Percentiles rank a stretch among this genome's conserved stretches.
Conservation (phyloP, 1,140 invertebrate genomes). For the Cydia fagiglandana region DNA sequence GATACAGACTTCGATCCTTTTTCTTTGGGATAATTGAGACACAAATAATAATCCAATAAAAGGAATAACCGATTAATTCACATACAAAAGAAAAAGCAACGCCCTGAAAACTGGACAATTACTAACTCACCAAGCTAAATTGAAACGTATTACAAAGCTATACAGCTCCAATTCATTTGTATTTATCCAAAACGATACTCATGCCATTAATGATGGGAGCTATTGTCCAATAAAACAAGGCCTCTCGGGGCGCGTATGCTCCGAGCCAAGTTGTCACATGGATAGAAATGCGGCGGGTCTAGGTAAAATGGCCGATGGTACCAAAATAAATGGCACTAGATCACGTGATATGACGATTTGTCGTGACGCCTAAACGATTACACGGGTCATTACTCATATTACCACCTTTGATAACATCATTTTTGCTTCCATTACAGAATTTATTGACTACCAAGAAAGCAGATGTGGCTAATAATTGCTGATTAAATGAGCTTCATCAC, state of each 20-base stretch:
- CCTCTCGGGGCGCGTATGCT: slow-evolving; percentile 12
- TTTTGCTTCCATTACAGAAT: slow-evolving; percentile 56
- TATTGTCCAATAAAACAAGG: slow-evolving; percentile 38
- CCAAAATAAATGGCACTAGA: slow-evolving; percentile 58
- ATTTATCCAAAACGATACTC: slow-evolving; percentile 28
- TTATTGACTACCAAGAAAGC: slow-evolving; percentile 36
- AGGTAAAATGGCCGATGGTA: slow-evolving; percentile 41
- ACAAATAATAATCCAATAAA: slow-evolving; percentile 40
- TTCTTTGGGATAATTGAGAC: slow-evolving; percentile 36
- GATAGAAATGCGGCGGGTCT: slow-evolving; percentile 37
- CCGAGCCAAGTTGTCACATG: background rate
- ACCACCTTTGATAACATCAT: slow-evolving; percentile 74
- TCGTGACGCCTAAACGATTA: slow-evolving; percentile 72
- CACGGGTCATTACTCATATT: slow-evolving; percentile 71
- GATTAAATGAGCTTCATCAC: slow-evolving; percentile 13
- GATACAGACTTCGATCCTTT: background rate
- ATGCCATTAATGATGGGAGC: slow-evolving; percentile 24
- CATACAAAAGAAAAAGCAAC: slow-evolving; percentile 41
- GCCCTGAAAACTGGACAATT: slow-evolving; percentile 39
- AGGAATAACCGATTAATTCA: slow-evolving; percentile 45
- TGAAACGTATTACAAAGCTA: background rate
- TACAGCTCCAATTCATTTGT: slow-evolving; percentile 15
- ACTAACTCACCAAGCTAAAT: slow-evolving; percentile 6
- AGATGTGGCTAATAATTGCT: slow-evolving; percentile 11
- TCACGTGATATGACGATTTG: slow-evolving; percentile 72